Conservation (phyloP, 1,140 invertebrate species). For the Philotrypesis tridentata region DNA sequence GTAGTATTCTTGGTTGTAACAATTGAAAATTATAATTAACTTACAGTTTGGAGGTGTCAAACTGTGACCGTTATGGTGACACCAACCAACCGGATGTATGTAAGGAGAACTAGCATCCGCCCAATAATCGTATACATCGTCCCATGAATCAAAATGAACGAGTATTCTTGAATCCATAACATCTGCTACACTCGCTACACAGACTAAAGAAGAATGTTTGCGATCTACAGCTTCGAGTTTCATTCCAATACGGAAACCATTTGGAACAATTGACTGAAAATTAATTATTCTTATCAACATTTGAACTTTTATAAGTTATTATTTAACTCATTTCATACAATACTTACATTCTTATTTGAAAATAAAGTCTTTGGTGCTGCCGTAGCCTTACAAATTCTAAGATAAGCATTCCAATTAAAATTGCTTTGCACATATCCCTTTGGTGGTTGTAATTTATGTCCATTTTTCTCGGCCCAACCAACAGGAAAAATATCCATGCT, state of each 20-base stretch:
- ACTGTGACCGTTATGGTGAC: slow-evolving; percentile 84
- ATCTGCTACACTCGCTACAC: slow-evolving; percentile 91
- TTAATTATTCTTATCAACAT: slow-evolving; percentile 16
- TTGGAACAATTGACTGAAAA: slow-evolving; percentile 80
- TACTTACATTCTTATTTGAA: slow-evolving; percentile 77
- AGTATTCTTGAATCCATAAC: slow-evolving; percentile 89
- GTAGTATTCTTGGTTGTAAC: slow-evolving; percentile 38
- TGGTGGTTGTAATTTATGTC: slow-evolving; percentile 84
- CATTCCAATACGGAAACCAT: slow-evolving; percentile 89
- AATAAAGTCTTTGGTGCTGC: slow-evolving; percentile 89
- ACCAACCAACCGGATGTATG: slow-evolving; percentile 96
- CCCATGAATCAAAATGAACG: slow-evolving; percentile 97
- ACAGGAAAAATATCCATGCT: slow-evolving; percentile 92
- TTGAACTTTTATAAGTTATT: not conserved
- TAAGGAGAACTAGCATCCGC: slow-evolving; percentile 90
- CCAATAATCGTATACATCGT: slow-evolving; percentile 96
- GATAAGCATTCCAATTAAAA: slow-evolving; percentile 91
- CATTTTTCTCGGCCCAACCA: slow-evolving; percentile 93
- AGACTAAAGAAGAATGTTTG: slow-evolving; percentile 88
- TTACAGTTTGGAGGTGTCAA: slow-evolving; percentile 91
- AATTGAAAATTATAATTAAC: slow-evolving; percentile 46
- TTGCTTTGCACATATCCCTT: slow-evolving; percentile 77
- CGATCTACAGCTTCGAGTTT: slow-evolving; percentile 96
- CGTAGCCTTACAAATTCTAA: slow-evolving; percentile 84
- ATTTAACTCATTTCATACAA: not conserved